A percentile compares a stretch with the other conserved stretches of the same genome.
Conservation (phyloP, 1,140 invertebrate species). For the Drosophila sulfurigaster region DNA sequence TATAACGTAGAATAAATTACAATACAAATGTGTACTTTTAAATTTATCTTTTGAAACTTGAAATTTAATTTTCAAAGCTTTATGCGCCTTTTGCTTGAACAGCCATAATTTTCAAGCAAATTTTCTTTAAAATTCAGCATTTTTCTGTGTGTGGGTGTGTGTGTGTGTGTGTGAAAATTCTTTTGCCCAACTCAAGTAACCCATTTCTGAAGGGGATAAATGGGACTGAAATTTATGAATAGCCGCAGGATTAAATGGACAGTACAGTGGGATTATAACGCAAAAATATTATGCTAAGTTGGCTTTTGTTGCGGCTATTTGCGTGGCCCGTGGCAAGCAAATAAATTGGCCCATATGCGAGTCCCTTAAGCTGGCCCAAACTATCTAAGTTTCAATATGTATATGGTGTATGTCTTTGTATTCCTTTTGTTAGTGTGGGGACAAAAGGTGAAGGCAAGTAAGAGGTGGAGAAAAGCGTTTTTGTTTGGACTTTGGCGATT, state of each 20-base stretch:
- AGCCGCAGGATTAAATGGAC: slow-evolving; percentile 20
- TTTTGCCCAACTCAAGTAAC: slow-evolving; percentile 2
- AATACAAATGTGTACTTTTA: background rate
- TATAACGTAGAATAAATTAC: too few species aligned
- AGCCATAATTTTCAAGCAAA: too few species aligned
- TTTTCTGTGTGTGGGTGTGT: background rate
- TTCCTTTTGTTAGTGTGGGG: background rate
- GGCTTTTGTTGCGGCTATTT: slow-evolving; percentile 16
- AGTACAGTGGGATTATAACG: slow-evolving; percentile 13
- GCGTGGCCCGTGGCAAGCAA: slow-evolving; percentile 20
- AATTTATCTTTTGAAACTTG: background rate
- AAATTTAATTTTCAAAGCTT: background rate
- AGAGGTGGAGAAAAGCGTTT: background rate
- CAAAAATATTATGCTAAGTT: slow-evolving; percentile 31
- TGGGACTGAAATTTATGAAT: slow-evolving; percentile 32
- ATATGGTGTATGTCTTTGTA: background rate
- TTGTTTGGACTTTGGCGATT: slow-evolving; percentile 48
- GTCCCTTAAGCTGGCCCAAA: background rate
- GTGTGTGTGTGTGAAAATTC: background rate
- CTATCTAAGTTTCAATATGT: background rate
- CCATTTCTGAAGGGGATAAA: slow-evolving; percentile 23
- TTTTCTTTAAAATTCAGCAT: slow-evolving; percentile 9
- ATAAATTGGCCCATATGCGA: slow-evolving; percentile 42
- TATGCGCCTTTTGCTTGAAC: background rate
- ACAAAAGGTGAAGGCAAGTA: too few species aligned